Conservation (phyloP, 2,888 invertebrate species). For the Cyrtodaria siliqua region DNA sequence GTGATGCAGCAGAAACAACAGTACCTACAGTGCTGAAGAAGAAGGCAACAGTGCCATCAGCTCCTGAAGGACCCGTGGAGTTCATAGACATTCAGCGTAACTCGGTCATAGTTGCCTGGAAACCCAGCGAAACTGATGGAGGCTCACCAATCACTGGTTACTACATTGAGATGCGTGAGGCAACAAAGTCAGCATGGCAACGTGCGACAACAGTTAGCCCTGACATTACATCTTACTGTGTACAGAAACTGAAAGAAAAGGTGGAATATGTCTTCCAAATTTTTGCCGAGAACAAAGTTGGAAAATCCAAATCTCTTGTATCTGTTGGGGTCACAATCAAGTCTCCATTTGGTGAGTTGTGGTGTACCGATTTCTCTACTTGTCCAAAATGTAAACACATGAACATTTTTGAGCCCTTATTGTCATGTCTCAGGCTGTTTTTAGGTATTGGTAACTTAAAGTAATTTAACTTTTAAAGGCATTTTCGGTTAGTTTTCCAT, state of each 20-base stretch:
- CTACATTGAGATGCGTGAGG: conserved; percentile 77
- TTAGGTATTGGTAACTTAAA: too few relatives aligned
- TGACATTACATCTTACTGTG: conserved; percentile 68
- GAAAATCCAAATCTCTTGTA: conserved; percentile 93
- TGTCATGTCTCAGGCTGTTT: too few relatives aligned
- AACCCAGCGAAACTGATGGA: conserved; percentile 83
- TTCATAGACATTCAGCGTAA: conserved; percentile 68
- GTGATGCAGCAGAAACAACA: conserved; percentile 75
- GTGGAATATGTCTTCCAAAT: conserved; percentile 96
- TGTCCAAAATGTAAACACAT: too few relatives aligned
- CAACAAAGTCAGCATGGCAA: conserved; percentile 74
- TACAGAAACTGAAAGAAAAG: conserved; percentile 91
- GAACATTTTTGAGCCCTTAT: too few relatives aligned
- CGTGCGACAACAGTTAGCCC: conserved; percentile 68
- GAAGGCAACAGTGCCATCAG: conserved; percentile 74
- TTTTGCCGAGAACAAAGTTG: conserved; percentile 94
- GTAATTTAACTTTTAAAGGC: too few relatives aligned
- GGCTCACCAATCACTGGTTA: conserved; percentile 79
- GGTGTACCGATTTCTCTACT: too few relatives aligned
- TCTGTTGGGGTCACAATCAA: conserved; percentile 77
- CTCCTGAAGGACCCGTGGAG: conserved; percentile 78
- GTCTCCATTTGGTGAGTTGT: conserved; percentile 73
- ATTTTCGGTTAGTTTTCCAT: too few relatives aligned
- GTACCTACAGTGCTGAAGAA: conserved; percentile 73
- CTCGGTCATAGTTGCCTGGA: conserved; percentile 82